phyloP scores from a whole-genome alignment of 2,888 invertebrate species.

The Drosophila vallismaia region DNA sequence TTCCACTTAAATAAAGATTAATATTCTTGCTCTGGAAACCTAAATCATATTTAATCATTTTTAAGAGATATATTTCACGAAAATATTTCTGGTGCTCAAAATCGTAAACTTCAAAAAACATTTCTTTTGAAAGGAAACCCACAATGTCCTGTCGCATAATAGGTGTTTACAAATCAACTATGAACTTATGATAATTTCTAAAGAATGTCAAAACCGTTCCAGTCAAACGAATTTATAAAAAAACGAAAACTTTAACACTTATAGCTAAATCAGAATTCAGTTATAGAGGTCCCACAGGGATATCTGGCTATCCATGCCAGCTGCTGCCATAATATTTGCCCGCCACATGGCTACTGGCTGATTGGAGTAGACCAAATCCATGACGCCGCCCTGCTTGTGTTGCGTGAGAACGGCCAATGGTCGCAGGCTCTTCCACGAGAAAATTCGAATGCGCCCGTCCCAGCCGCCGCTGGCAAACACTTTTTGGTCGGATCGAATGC shows the following conservation, averaged over 20 bases:
- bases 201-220: slow-evolving; percentile 24
- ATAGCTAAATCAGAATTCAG: slow-evolving; percentile 65
- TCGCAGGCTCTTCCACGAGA: slow-evolving; percentile 90
- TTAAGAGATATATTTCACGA: neutral
- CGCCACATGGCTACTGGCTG: slow-evolving; percentile 88
- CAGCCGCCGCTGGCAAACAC: slow-evolving; percentile 90
- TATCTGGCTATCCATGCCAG: slow-evolving; percentile 90
- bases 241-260: slow-evolving; percentile 46
- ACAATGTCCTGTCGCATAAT: neutral
- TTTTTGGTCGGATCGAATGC: slow-evolving; percentile 88
- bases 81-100: neutral
- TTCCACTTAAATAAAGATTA: neutral
- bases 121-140: neutral
- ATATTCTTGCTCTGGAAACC: neutral
- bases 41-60: neutral
- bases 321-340: slow-evolving; percentile 91
- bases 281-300: slow-evolving; percentile 93
- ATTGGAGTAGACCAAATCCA: slow-evolving; percentile 89
- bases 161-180: slow-evolving; percentile 3
- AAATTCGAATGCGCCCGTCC: slow-evolving; percentile 90
- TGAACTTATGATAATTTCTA: slow-evolving; percentile 11
- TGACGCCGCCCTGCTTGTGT: slow-evolving; percentile 89
- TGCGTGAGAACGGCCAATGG: slow-evolving; percentile 90
- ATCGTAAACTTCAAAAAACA: neutral
- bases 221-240: neutral